phyloP scores from a whole-genome alignment of 2,797 vertebrate species.

The Meriones psammophilus region DNA sequence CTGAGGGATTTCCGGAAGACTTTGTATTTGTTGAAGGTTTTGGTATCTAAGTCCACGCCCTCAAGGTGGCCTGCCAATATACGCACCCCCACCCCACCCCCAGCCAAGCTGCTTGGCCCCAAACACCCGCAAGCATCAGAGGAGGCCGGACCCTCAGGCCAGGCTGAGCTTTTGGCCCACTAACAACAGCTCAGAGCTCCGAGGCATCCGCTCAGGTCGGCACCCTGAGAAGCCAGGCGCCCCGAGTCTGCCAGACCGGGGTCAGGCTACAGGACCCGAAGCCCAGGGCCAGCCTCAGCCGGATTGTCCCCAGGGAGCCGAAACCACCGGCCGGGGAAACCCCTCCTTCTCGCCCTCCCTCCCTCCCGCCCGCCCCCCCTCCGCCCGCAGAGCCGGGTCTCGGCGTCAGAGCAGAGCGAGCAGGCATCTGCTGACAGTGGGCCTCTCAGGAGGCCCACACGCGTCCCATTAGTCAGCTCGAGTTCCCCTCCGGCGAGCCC shows the following conservation, averaged over 20 bases:
- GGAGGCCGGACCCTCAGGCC: not conserved
- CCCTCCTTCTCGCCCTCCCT: constrained; percentile 79
- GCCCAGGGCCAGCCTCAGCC: constrained; percentile 52
- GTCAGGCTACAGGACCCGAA: constrained; percentile 40
- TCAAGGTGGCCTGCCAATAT: constrained; percentile 10
- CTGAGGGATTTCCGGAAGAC: constrained; percentile 59
- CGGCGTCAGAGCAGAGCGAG: constrained; percentile 83
- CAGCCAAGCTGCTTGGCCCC: not conserved
- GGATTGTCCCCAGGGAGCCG: constrained; percentile 68
- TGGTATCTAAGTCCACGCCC: constrained; percentile 40
- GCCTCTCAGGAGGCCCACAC: constrained; percentile 86
- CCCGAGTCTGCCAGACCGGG: not conserved
- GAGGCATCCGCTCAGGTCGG: not conserved
- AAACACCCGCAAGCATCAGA: constrained; percentile 15
- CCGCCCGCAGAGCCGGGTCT: constrained; percentile 82
- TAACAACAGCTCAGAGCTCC: not conserved
- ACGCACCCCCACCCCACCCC: not conserved
- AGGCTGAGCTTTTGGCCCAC: not conserved
- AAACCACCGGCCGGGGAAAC: constrained; percentile 77
- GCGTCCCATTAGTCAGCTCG: constrained; percentile 88
- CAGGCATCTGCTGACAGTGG: constrained; percentile 87
- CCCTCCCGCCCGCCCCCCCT: constrained; percentile 75
- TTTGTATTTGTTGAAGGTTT: constrained; percentile 56
- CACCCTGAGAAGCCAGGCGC: not conserved
- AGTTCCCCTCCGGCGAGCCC: constrained; percentile 89